These are phyloP conservation scores for Garra rufa DNA, from an alignment of 2,113 vertebrate species.

Conservation along the genomic window DNA sequence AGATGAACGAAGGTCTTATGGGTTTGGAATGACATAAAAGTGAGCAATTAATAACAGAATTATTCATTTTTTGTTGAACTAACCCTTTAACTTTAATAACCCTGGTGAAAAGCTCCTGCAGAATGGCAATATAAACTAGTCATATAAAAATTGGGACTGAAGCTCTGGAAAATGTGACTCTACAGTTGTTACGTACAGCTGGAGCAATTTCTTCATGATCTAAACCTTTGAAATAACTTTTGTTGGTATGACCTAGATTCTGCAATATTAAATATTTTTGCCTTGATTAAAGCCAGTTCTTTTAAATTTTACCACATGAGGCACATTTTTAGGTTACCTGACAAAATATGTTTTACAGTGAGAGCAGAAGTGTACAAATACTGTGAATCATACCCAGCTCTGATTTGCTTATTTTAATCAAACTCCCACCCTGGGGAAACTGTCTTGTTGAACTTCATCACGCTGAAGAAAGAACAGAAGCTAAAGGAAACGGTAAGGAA, in stretches of 20 bases:
- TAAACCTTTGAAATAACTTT: background rate
- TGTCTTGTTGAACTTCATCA: conserved; percentile 8
- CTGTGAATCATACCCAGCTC: background rate
- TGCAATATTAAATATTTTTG: background rate
- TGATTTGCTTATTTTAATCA: background rate
- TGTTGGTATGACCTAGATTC: background rate
- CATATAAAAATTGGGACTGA: background rate
- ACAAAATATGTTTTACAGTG: background rate
- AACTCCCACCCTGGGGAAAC: conserved; percentile 3
- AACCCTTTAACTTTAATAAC: too few relatives aligned
- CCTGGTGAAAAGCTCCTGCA: background rate
- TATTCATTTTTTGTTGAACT: too few relatives aligned
- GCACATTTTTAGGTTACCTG: background rate
- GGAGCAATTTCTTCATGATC: background rate
- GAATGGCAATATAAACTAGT: background rate
- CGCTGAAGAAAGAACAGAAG: background rate
- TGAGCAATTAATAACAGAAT: too few relatives aligned
- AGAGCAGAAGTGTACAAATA: background rate
- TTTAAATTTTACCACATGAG: background rate
- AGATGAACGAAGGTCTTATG: too few relatives aligned
- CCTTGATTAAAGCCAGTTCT: background rate
- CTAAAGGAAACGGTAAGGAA: background rate
- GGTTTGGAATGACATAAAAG: too few relatives aligned
- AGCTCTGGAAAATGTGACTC: background rate
- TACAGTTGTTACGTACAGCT: background rate